Percentiles rank a stretch among this genome's conserved stretches.
Conservation (phyloP, 37 sponge, comb jelly and placozoan species). For the Theonella swinhoei region DNA sequence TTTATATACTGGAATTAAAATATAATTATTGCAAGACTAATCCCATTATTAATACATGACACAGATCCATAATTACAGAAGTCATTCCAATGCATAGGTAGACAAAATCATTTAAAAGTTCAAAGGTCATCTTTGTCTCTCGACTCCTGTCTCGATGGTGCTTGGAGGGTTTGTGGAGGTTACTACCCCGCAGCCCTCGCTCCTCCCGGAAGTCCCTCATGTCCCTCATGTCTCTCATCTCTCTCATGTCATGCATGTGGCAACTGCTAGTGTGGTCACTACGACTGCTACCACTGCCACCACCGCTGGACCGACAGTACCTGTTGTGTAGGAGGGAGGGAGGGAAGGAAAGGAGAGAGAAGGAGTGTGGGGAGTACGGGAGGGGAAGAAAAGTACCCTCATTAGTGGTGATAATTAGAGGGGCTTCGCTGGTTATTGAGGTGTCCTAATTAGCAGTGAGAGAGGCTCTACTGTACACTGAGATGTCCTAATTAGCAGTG, state of each 20-base stretch:
- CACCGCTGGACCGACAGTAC: neutral
- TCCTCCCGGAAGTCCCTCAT: slow-evolving; percentile 29
- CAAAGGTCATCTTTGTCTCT: slow-evolving; percentile 60
- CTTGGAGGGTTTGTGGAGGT: slow-evolving; percentile 54
- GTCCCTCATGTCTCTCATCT: neutral
- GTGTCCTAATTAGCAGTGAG: too few species aligned
- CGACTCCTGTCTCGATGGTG: slow-evolving; percentile 67
- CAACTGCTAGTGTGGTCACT: neutral
- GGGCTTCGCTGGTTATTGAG: too few species aligned
- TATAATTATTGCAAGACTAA: too few species aligned
- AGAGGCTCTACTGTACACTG: too few species aligned
- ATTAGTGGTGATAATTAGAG: neutral
- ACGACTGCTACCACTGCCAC: neutral
- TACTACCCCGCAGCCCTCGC: slow-evolving; percentile 18
- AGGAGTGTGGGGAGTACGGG: neutral
- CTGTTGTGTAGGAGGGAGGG: too few species aligned
- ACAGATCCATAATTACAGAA: too few species aligned
- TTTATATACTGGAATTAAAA: too few species aligned
- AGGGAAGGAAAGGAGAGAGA: neutral
- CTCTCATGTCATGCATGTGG: neutral
- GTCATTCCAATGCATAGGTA: too few species aligned
- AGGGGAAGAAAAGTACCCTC: too few species aligned
- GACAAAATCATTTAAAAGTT: too few species aligned
- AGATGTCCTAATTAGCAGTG: too few species aligned
- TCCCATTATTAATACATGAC: too few species aligned